Conservation (phyloP, 1,140 invertebrate species). For the Leptinotarsa lineolata region DNA sequence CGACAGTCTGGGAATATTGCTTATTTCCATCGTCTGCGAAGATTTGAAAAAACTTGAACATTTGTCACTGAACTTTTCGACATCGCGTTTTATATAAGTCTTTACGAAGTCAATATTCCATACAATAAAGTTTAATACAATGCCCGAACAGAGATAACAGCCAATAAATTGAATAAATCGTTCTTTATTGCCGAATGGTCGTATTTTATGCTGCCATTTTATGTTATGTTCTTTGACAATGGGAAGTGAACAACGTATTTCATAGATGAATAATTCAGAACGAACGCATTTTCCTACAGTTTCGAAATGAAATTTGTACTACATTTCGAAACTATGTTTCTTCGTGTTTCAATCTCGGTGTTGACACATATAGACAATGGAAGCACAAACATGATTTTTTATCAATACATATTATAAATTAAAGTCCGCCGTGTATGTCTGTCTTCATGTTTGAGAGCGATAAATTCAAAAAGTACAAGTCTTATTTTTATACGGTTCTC, state of each 20-base stretch:
- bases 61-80: neutral
- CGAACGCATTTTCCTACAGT: neutral
- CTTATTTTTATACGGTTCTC: too few relatives aligned
- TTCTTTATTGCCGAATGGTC: neutral
- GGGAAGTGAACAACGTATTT: neutral
- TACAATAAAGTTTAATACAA: neutral
- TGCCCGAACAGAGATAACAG: constrained; percentile 4
- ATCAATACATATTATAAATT: too few relatives aligned
- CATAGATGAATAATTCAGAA: neutral
- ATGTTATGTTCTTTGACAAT: neutral
- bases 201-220: neutral
- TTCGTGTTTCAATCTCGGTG: too few relatives aligned
- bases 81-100: neutral
- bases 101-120: constrained; percentile 3
- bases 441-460: too few relatives aligned
- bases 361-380: too few relatives aligned
- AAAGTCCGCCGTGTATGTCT: too few relatives aligned
- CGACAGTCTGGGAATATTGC: neutral
- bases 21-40: constrained; percentile 2
- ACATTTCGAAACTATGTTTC: too few relatives aligned
- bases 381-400: too few relatives aligned
- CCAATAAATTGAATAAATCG: constrained; percentile 2
- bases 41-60: neutral
- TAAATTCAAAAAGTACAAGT: too few relatives aligned
- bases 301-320: too few relatives aligned